Conservation (phyloP, 2,113 vertebrate species). For the Pseudorasbora parva region DNA sequence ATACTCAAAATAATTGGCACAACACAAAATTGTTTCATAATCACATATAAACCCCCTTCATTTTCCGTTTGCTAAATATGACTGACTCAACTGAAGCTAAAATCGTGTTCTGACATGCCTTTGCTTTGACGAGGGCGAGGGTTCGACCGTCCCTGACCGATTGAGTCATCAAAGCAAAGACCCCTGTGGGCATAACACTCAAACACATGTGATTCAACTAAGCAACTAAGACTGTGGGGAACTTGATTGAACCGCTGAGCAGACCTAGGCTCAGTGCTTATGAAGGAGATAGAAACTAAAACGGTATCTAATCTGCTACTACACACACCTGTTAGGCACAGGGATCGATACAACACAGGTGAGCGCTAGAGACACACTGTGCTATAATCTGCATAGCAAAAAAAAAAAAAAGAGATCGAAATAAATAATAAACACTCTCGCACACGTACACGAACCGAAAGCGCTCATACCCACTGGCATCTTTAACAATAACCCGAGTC, state of each 20-base stretch:
- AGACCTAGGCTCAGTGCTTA: neutral
- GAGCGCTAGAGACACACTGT: conserved; percentile 70
- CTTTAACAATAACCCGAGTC: conserved; percentile 68
- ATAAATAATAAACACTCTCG: conserved; percentile 60
- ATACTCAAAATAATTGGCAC: conserved; percentile 50
- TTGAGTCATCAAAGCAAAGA: neutral
- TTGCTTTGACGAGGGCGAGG: neutral
- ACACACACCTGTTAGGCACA: conserved; percentile 57
- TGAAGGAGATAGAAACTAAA: conserved; percentile 9
- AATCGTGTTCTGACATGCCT: conserved; percentile 10
- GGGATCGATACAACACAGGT: conserved; percentile 54
- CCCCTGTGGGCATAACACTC: conserved; percentile 17
- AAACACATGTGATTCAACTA: neutral
- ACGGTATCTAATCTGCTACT: conserved; percentile 57
- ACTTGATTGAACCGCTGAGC: neutral
- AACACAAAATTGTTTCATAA: conserved; percentile 41
- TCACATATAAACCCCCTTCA: conserved; percentile 22
- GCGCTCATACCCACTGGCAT: conserved; percentile 59
- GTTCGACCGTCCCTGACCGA: conserved; percentile 28
- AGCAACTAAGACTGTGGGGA: conserved; percentile 13
- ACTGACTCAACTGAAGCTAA: conserved; percentile 14
- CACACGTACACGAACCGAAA: conserved; percentile 58
- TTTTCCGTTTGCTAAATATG: conserved; percentile 24
- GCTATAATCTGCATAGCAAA: conserved; percentile 73
- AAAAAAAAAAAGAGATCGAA: conserved; percentile 48